Conservation (phyloP, 2,113 vertebrate species). For the Microtus montanus region DNA sequence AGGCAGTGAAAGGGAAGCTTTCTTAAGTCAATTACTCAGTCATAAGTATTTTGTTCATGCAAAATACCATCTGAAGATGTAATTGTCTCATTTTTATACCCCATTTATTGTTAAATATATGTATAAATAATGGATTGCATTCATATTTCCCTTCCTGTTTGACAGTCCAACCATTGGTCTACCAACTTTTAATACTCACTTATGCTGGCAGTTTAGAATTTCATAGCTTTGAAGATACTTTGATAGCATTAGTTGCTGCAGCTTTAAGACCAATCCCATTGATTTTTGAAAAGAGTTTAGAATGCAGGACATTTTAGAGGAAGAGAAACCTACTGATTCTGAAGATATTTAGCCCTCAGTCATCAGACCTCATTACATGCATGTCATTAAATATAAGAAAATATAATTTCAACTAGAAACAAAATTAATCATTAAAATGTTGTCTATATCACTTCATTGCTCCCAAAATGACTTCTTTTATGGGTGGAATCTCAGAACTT, state of each 20-base stretch:
- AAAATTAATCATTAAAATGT: neutral
- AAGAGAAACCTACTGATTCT: neutral
- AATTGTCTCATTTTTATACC: neutral
- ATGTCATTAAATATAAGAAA: neutral
- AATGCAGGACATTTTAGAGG: neutral
- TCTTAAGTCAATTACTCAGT: neutral
- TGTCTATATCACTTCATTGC: neutral
- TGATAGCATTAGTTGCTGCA: neutral
- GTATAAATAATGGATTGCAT: neutral
- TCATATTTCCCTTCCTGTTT: neutral
- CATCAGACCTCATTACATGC: neutral
- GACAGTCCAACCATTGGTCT: neutral
- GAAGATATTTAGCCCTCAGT: neutral
- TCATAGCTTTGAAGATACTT: neutral
- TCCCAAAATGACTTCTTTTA: neutral
- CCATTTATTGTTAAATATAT: neutral
- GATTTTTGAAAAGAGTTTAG: neutral
- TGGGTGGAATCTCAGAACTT: neutral
- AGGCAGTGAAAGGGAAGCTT: neutral
- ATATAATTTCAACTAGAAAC: conserved; percentile 27
- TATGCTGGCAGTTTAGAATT: neutral
- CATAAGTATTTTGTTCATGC: neutral
- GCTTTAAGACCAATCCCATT: neutral
- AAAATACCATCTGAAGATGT: neutral
- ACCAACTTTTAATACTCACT: neutral